Base-by-base conservation (phyloP, 2,888 invertebrate species). In the Chrysolina americana region DNA sequence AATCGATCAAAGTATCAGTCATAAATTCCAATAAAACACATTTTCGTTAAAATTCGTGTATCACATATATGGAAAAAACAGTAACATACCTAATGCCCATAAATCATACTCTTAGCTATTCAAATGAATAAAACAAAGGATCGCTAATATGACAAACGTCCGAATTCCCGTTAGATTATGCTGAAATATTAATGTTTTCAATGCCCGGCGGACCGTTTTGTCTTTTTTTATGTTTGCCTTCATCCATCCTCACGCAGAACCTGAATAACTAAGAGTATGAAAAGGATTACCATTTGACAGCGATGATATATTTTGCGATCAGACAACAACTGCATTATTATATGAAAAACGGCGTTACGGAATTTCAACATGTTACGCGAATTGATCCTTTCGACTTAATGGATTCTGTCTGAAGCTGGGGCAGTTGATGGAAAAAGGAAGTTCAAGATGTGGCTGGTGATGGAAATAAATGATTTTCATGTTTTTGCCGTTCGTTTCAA, bases 241-340 rank as follows among this genome's bases (percentile, higher is more conserved):
- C 28, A 53, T 48, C 48, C 41, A 23, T 65, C 4, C 47, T 47
- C 50, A 66, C 65, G 23, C 13, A 19, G 11, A 28, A 66, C 53
- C 66, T 44, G 59, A 47, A 71, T 66, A 62, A 66, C 47, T 65
- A 21, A 66, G 62, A 66, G 62, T 62, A 66, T 48, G 78, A 80
- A 80, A 79, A 75, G 77, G 77, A 74, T 77, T 79, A 72, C 71
- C 75, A 75, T 80, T 80, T 76, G 79, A 80, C 80, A 78, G 77
- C 28, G 71, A 78, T 79, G 78, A 80, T 80, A 75, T 76, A 80
- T 79, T 76, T 76, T 71, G 72, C 62, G 44, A 73, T 76, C 78
- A 74, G 78, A 79, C 79, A 80, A 79, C 79, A 80, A 79, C 79
- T 73, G 53, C 36, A 73, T 73, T 65, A 71, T 71, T 64, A 56